Evolutionary conservation across 2,113 vertebrate species (phyloP), one percentile per base, ranked within the genome.

Genomic region (Caracal caracal): DNA sequence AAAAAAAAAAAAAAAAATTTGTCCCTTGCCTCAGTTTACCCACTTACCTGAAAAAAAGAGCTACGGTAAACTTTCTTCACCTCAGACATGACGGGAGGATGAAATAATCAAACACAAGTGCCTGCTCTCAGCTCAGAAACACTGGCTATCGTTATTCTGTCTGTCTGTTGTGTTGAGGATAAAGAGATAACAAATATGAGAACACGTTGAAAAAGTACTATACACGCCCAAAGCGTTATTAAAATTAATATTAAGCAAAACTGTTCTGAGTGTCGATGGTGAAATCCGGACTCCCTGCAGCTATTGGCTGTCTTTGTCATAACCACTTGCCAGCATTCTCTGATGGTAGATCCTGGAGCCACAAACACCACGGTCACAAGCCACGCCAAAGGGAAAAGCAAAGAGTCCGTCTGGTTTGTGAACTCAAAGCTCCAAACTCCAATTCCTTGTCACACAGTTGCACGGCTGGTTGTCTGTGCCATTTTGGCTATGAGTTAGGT

Each of bases 11-110:
- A 24, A 1, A 12, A 15, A 35, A 40, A 73, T 8, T 1, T 10
- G n/a, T 71, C 53, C 35, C 79, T 17, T 30, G 73, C 87, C 56
- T 85, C 59, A 12, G 66, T 75, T 84, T 95, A 26, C 40, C 91
- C 26, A 37, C 66, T 63, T 30, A 37, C 17, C 61, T 79, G 20
- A 56, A 94, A 80, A 84, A 37, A 12, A 65, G 47, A 82, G 17
- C 20, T 81, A 49, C 0, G 1, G 63, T 35, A 47, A 93, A 90
- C 65, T 40, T 79, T 59, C 73, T 82, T 61, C 10, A 30, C 24
- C 37, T 15, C 12, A 51, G 68, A 86, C 68, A 61, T 16, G 40
- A 63, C 0, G 0, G 3, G 13, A 65, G 70, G 53, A 43, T 30
- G 22, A 68, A 90, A n/a, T 20, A 35, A 28, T 19, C n/a, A 33